These are phyloP conservation scores for Xanthia togata DNA, from an alignment of 2,888 invertebrate species.

Conservation along the genomic window DNA sequence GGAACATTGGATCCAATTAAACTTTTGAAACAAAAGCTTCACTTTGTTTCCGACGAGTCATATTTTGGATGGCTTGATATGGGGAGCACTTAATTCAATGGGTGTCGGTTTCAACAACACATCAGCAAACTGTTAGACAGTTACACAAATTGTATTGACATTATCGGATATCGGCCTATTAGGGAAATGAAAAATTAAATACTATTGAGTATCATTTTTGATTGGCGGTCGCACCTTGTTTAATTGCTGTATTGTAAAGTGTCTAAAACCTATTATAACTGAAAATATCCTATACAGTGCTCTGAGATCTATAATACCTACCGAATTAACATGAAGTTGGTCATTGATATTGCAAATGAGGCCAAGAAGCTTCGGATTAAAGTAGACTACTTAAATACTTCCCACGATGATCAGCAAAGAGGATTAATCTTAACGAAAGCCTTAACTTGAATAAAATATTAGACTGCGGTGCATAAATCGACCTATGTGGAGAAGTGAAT, in stretches of 20 bases:
- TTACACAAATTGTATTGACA: conserved; percentile 29
- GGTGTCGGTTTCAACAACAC: conserved; percentile 39
- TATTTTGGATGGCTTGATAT: conserved; percentile 43
- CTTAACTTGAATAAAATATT: conserved; percentile 36
- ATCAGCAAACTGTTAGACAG: conserved; percentile 25
- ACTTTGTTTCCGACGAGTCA: conserved; percentile 31
- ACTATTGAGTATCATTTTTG: not conserved
- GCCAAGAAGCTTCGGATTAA: conserved; percentile 22
- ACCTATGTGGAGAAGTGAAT: not conserved
- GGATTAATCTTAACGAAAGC: conserved; percentile 31
- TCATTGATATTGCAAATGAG: conserved; percentile 24
- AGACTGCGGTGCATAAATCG: conserved; percentile 24
- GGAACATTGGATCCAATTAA: conserved; percentile 63
- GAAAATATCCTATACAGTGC: not conserved
- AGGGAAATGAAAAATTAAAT: conserved; percentile 42
- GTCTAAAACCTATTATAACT: not conserved
- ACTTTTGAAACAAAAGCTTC: conserved; percentile 61
- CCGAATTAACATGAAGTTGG: not conserved
- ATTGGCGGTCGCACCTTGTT: not conserved
- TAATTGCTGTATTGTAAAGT: conserved; percentile 2
- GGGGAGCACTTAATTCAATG: conserved; percentile 44
- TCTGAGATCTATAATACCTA: not conserved
- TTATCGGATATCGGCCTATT: conserved; percentile 35
- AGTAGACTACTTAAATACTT: conserved; percentile 44
- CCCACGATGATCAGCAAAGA: conserved; percentile 29